Conservation (phyloP, 1,140 invertebrate genomes). For the Atta texana region DNA sequence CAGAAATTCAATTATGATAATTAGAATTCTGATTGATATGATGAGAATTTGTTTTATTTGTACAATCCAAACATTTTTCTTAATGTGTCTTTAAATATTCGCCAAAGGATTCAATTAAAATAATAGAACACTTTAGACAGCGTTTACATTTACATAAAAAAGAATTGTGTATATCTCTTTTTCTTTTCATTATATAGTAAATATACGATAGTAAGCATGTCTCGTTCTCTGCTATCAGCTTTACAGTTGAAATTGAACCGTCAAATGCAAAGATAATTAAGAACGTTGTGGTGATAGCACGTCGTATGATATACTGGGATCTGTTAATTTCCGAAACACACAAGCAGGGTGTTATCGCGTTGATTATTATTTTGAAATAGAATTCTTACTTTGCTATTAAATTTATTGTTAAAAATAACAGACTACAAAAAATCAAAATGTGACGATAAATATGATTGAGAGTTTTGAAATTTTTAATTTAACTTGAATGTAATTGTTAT, state of each 20-base stretch:
- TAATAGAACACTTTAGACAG: too few species aligned
- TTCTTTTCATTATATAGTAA: too few species aligned
- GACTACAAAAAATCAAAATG: not conserved
- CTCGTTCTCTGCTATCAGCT: too few species aligned
- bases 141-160: too few species aligned
- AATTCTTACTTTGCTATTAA: not conserved
- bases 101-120: too few species aligned
- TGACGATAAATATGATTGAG: not conserved
- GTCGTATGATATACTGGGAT: constrained; percentile 1
- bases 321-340: not conserved
- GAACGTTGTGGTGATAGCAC: not conserved
- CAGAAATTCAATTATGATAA: too few species aligned
- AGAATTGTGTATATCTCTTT: too few species aligned
- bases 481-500: not conserved
- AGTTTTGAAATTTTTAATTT: not conserved
- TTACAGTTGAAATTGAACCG: constrained; percentile 8
- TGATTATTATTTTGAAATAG: not conserved
- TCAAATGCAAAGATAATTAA: not conserved
- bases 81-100: too few species aligned
- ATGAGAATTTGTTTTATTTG: too few species aligned
- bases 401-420: not conserved
- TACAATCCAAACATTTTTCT: too few species aligned
- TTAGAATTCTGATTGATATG: too few species aligned
- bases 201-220: too few species aligned
- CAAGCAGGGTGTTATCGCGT: not conserved